Percentiles rank a stretch among this genome's conserved stretches.
Conservation (phyloP, 2,888 invertebrate genomes). For the Trichogramma dendrolimi region DNA sequence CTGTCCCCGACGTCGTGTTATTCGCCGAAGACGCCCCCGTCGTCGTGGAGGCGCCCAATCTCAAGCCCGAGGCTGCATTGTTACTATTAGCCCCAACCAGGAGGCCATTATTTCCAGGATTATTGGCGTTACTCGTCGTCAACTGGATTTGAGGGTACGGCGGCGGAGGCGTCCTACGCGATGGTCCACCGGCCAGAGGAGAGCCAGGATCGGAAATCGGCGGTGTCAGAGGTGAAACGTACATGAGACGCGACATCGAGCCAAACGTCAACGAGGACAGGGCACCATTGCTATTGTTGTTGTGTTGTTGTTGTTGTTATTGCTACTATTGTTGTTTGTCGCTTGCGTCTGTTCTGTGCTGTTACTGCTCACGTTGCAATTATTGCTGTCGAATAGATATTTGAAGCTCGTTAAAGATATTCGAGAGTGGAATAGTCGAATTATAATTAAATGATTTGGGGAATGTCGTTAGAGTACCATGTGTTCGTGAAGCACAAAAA, state of each 20-base stretch:
- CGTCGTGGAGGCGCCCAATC: conserved; percentile 23
- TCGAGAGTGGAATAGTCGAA: no score
- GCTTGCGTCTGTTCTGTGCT: conserved; percentile 32
- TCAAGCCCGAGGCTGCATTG: neutral
- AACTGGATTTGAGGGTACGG: conserved; percentile 61
- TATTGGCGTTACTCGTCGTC: neutral
- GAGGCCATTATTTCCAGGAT: neutral
- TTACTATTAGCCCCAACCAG: neutral
- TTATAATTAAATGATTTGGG: no score
- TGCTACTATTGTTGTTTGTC: conserved; percentile 29
- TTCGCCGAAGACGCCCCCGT: neutral
- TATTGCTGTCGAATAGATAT: conserved; percentile 28
- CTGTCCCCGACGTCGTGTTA: conserved; percentile 31
- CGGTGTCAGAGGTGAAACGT: conserved; percentile 81
- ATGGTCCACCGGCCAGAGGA: conserved; percentile 62
- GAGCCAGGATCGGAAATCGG: conserved; percentile 86
- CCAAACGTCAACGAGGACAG: conserved; percentile 55
- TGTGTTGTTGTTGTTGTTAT: conserved; percentile 39
- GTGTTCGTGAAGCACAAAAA: no score
- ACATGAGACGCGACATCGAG: conserved; percentile 64
- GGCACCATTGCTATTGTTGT: conserved; percentile 44
- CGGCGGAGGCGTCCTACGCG: conserved; percentile 73
- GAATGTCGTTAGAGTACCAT: no score
- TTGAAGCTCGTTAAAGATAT: no score
- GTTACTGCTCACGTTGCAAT: conserved; percentile 39